A percentile compares a stretch with the other conserved stretches of the same genome.
Evolutionary conservation across 2,888 invertebrate genomes (phyloP).

Genomic region (Marasmarcha lunaedactyla): DNA sequence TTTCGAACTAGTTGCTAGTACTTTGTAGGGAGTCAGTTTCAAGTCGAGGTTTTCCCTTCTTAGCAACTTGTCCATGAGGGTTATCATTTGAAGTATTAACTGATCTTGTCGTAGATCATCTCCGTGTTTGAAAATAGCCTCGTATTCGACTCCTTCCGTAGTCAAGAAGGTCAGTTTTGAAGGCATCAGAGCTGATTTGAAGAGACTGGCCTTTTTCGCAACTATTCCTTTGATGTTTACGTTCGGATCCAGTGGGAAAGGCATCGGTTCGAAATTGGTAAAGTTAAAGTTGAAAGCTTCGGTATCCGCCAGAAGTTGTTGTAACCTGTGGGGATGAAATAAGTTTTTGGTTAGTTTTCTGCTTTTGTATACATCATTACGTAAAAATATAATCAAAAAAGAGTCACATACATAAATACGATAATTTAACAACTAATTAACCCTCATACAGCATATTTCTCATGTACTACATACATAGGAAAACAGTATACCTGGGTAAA

Average conservation of each 20-base stretch:
- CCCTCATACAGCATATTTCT: too few species aligned
- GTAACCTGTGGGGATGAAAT: slow-evolving; percentile 73
- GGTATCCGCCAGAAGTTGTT: slow-evolving; percentile 83
- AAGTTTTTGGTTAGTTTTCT: too few species aligned
- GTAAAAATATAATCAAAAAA: too few species aligned
- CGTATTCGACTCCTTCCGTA: slow-evolving; percentile 85
- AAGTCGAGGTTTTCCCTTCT: slow-evolving; percentile 95
- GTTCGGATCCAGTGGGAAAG: slow-evolving; percentile 94
- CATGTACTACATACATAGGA: too few species aligned
- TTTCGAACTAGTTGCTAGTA: slow-evolving; percentile 94
- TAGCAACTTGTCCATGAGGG: slow-evolving; percentile 96
- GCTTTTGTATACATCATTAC: too few species aligned
- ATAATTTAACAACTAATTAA: too few species aligned
- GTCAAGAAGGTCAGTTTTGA: slow-evolving; percentile 90
- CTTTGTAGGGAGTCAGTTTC: slow-evolving; percentile 93
- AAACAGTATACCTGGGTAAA: too few species aligned
- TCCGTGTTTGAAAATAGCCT: slow-evolving; percentile 97
- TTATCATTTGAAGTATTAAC: slow-evolving; percentile 96
- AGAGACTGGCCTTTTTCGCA: slow-evolving; percentile 90
- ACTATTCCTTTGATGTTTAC: slow-evolving; percentile 89
- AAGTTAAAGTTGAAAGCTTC: slow-evolving; percentile 89
- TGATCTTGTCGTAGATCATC: slow-evolving; percentile 98
- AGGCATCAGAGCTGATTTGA: slow-evolving; percentile 97
- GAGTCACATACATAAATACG: too few species aligned
- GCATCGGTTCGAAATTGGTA: slow-evolving; percentile 90